Evolutionary conservation across 2,888 invertebrate genomes (phyloP).

Genomic region (Quadriops clusia): DNA sequence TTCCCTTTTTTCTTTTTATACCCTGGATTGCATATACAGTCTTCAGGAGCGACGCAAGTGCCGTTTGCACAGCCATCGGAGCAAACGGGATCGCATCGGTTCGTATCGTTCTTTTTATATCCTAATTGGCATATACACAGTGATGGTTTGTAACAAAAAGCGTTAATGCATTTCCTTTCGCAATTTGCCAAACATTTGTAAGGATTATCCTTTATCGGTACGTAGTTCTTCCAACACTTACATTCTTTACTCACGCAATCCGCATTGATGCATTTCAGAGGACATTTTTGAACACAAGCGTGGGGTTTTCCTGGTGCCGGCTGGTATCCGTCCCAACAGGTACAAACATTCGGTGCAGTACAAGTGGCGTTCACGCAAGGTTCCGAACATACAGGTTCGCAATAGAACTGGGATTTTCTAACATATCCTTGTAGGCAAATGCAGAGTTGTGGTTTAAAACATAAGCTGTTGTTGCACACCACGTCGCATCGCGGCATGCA

Average conservation of each 20-base stretch:
- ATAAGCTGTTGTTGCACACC: conserved; percentile 6
- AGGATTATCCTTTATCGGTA: conserved; percentile 8
- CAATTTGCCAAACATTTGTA: conserved; percentile 5
- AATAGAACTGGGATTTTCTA: no score
- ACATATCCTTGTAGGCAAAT: no score
- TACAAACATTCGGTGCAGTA: conserved; percentile 39
- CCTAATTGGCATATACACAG: conserved; percentile 5
- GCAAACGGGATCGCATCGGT: conserved; percentile 44
- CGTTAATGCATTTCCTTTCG: conserved; percentile 4
- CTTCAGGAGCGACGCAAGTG: conserved; percentile 43
- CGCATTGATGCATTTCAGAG: no score
- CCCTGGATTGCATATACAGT: conserved; percentile 38
- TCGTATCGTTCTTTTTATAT: conserved; percentile 8
- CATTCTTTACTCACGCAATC: no score
- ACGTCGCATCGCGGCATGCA: neutral
- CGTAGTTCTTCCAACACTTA: conserved; percentile 8
- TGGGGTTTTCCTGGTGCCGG: no score
- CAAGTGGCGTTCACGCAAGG: conserved; percentile 39
- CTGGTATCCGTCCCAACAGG: no score
- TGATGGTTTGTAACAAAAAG: conserved; percentile 4
- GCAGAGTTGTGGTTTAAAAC: conserved; percentile 2
- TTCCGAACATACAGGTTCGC: conserved; percentile 37
- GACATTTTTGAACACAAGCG: no score
- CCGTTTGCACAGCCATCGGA: conserved; percentile 49
- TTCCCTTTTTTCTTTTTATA: conserved; percentile 9